Evolutionary conservation across 2,888 invertebrate genomes (phyloP).

Genomic region (Rhabditoides inermis): DNA sequence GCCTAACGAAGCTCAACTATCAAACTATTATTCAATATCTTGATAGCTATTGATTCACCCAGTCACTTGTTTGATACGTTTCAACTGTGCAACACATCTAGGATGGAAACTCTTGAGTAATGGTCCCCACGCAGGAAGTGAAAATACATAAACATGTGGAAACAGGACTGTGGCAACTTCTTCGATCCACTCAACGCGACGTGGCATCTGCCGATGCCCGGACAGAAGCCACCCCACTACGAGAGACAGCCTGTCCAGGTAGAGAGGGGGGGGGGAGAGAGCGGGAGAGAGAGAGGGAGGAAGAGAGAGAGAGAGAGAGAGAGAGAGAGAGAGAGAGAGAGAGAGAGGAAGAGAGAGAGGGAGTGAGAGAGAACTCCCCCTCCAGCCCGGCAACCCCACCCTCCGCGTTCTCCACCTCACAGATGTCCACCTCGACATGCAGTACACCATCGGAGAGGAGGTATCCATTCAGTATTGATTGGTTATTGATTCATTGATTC

Average conservation of each 20-base stretch:
- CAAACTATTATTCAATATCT: constrained; percentile 1
- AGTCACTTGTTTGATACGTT: neutral
- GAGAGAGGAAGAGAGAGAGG: no score
- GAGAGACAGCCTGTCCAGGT: constrained; percentile 20
- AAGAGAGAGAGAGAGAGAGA: no score
- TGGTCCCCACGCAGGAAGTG: no score
- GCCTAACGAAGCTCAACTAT: neutral
- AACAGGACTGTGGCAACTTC: constrained; percentile 29
- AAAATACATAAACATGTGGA: no score
- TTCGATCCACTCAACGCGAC: constrained; percentile 27
- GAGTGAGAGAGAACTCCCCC: no score
- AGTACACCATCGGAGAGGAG: constrained; percentile 19
- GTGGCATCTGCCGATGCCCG: constrained; percentile 38
- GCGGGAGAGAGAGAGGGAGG: neutral
- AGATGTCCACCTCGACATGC: constrained; percentile 41
- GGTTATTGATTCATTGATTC: no score
- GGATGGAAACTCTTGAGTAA: neutral
- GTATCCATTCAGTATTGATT: constrained; percentile 1
- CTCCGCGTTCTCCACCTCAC: constrained; percentile 37
- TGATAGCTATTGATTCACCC: no score
- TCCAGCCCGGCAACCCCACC: constrained; percentile 27
- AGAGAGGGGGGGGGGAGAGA: neutral
- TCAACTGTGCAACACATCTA: neutral
- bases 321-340: no score
- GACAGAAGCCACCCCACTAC: constrained; percentile 26